A percentile compares a stretch with the other conserved stretches of the same genome.
phyloP scores from a whole-genome alignment of 1,140 invertebrate genomes.

The Lasioglossum albipes region DNA sequence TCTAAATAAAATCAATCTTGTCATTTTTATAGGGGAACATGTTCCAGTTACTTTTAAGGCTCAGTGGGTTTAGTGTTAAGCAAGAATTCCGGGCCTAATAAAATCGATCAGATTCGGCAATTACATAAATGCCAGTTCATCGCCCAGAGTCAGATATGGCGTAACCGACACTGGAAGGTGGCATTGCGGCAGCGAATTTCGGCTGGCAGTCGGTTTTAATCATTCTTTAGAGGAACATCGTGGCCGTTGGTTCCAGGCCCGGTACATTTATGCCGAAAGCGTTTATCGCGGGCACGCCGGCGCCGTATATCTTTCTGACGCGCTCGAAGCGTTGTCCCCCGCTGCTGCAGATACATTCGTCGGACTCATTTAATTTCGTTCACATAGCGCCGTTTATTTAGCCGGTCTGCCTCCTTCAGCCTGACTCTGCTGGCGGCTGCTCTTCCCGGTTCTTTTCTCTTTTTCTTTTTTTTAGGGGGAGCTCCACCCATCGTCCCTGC shows the following conservation, averaged over 20 bases:
- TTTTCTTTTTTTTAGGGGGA: background rate
- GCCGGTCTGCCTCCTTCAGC: slow-evolving; percentile 17
- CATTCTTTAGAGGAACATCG: slow-evolving; percentile 52
- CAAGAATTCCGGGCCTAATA: too few species aligned
- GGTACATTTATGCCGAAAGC: slow-evolving; percentile 52
- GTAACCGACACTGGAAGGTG: too few species aligned
- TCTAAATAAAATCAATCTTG: too few species aligned
- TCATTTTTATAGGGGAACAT: too few species aligned
- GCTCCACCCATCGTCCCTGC: background rate
- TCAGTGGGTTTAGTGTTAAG: too few species aligned
- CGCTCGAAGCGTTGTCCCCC: slow-evolving; percentile 45
- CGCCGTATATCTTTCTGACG: slow-evolving; percentile 54
- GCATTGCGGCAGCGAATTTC: too few species aligned
- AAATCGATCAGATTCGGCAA: too few species aligned
- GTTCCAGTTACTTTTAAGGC: too few species aligned
- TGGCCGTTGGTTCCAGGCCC: slow-evolving; percentile 29
- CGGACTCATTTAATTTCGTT: slow-evolving; percentile 63
- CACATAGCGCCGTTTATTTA: slow-evolving; percentile 58
- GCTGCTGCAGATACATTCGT: slow-evolving; percentile 54
- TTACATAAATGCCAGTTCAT: too few species aligned
- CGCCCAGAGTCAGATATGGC: too few species aligned
- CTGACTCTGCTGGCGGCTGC: background rate
- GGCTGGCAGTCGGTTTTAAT: slow-evolving; percentile 38
- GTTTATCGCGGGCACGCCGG: slow-evolving; percentile 62
- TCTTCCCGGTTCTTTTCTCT: background rate